These are phyloP conservation scores for Ianthella basta DNA, from an alignment of 37 sponge, comb jelly and placozoan genomes.

Conservation along the genomic window DNA sequence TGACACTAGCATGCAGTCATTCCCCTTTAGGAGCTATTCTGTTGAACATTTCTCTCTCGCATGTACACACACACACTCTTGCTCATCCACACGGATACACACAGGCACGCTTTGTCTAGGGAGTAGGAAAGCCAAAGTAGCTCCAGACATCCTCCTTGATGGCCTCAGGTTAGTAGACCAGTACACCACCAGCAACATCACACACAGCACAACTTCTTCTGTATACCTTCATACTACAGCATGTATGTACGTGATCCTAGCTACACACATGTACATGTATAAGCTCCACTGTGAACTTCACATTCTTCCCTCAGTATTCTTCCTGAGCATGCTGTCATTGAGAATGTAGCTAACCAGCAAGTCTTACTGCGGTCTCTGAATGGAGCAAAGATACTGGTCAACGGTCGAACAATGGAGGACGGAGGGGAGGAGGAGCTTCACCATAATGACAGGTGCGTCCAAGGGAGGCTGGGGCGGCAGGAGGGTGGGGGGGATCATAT, in stretches of 20 bases:
- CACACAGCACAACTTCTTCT: background rate
- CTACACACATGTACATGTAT: too few species aligned
- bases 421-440: conserved; percentile 40
- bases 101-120: background rate
- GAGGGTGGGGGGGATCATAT: too few species aligned
- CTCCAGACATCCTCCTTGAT: conserved; percentile 52
- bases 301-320: conserved; percentile 39
- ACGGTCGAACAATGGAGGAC: conserved; percentile 43
- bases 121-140: conserved; percentile 45
- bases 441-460: conserved; percentile 72
- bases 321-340: conserved; percentile 57
- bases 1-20: too few species aligned
- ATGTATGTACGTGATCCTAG: background rate
- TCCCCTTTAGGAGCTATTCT: too few species aligned
- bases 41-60: too few species aligned
- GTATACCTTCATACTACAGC: too few species aligned
- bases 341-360: conserved; percentile 22
- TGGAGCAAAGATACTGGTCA: conserved; percentile 61
- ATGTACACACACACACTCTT: too few species aligned
- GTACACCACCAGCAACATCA: background rate
- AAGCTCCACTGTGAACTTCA: too few species aligned
- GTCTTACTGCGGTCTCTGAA: conserved; percentile 30
- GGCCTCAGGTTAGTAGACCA: conserved; percentile 58
- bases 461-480: too few species aligned
- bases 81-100: too few species aligned